Conservation (phyloP, 1,140 invertebrate genomes). For the Protaetia brevitarsis region DNA sequence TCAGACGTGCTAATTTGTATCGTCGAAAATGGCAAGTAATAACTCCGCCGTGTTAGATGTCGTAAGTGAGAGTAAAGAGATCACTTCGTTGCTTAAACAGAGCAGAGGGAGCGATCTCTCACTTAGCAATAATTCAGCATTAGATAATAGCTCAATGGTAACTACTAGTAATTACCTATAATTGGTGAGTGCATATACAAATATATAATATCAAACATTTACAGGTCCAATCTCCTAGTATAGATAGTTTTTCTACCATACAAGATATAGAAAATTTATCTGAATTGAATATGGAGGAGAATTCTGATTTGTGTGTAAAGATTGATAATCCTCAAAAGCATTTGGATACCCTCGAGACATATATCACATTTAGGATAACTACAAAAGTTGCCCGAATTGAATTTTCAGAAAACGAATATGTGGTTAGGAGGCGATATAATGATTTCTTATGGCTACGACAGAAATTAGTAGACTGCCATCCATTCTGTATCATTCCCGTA, state of each 20-base stretch:
- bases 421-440: constrained; percentile 70
- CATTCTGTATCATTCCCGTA: constrained; percentile 69
- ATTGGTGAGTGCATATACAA: constrained; percentile 13
- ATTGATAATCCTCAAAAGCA: constrained; percentile 79
- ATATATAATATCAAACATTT: too few species aligned
- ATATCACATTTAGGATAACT: constrained; percentile 69
- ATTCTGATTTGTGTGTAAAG: constrained; percentile 63
- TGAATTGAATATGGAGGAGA: constrained; percentile 54
- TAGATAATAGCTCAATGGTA: constrained; percentile 42
- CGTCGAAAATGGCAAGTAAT: constrained; percentile 38
- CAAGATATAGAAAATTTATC: constrained; percentile 56
- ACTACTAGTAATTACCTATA: constrained; percentile 23
- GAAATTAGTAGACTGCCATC: constrained; percentile 63
- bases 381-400: constrained; percentile 67
- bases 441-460: constrained; percentile 73
- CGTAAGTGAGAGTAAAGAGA: constrained; percentile 43
- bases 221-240: constrained; percentile 57
- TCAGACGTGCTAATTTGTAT: too few species aligned
- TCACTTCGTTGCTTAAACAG: constrained; percentile 38
- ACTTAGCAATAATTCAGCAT: constrained; percentile 36
- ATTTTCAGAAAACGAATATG: constrained; percentile 64
- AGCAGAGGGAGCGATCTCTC: constrained; percentile 39
- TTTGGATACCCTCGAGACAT: constrained; percentile 71
- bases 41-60: constrained; percentile 46
- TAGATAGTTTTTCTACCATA: constrained; percentile 62